Percentiles rank a stretch among this genome's conserved stretches.
phyloP scores from a whole-genome alignment of 2,113 vertebrate species.

The Dasyurus viverrinus region DNA sequence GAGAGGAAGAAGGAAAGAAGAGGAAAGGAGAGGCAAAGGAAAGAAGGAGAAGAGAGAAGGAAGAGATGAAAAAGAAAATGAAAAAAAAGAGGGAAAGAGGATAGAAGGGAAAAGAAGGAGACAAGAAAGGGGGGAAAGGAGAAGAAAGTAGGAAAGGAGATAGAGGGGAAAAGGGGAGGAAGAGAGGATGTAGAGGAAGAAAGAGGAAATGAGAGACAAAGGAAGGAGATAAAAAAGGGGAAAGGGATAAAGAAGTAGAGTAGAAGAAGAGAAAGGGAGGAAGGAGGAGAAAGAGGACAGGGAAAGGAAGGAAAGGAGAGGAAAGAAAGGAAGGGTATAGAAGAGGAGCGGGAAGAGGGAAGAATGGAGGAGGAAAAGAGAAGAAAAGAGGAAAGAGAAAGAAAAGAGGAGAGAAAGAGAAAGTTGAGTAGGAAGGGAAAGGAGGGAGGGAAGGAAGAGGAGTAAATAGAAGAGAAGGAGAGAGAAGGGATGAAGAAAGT shows the following conservation, averaged over 20 bases:
- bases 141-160: constrained; percentile 30
- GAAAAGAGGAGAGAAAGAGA: too few species aligned
- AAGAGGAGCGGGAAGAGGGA: neutral
- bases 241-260: accelerated
- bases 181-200: accelerated
- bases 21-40: too few species aligned
- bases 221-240: accelerated
- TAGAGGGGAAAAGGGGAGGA: accelerated
- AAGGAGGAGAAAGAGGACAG: neutral
- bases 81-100: accelerated
- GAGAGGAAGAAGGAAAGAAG: too few species aligned
- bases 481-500: too few species aligned
- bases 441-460: too few species aligned
- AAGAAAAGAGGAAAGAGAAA: too few species aligned
- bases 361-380: too few species aligned
- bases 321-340: too few species aligned
- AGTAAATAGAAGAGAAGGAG: too few species aligned
- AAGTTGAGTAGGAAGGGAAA: too few species aligned
- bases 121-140: neutral
- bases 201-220: neutral
- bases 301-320: too few species aligned
- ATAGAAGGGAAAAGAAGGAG: accelerated
- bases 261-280: neutral
- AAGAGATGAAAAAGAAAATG: neutral
- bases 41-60: constrained; percentile 4